Evolutionary conservation across 2,888 invertebrate species (phyloP).

Genomic region (Bellardia bayeri): DNA sequence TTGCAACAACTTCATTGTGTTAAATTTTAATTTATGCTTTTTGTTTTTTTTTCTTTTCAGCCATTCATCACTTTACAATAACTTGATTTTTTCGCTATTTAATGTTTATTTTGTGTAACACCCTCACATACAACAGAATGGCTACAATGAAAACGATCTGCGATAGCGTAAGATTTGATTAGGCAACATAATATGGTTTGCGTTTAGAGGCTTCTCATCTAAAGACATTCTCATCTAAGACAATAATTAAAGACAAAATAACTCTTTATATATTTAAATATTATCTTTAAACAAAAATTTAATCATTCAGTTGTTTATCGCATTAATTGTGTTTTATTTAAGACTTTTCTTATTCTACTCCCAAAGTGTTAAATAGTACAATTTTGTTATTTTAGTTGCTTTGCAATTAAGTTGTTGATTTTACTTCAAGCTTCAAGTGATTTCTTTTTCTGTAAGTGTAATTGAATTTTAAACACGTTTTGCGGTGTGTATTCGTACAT

Average conservation of each 20-base stretch:
- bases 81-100: conserved; percentile 41
- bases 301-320: background rate
- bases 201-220: no score
- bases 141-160: background rate
- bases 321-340: conserved; percentile 25
- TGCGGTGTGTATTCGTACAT: conserved; percentile 33
- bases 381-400: conserved; percentile 26
- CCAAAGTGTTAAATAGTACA: conserved; percentile 11
- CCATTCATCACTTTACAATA: conserved; percentile 35
- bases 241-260: no score
- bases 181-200: background rate
- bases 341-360: background rate
- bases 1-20: conserved; percentile 55
- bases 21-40: conserved; percentile 45
- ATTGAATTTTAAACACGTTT: conserved; percentile 71
- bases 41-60: conserved; percentile 1
- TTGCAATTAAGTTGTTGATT: conserved; percentile 63
- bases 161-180: background rate
- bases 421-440: conserved; percentile 50
- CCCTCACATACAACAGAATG: conserved; percentile 6
- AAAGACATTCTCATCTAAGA: no score
- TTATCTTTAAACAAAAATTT: no score
- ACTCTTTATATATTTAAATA: no score
- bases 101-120: conserved; percentile 26
- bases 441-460: conserved; percentile 36